phyloP scores from a whole-genome alignment of 2,888 invertebrate species.

The Holacanthella duospinosa region DNA sequence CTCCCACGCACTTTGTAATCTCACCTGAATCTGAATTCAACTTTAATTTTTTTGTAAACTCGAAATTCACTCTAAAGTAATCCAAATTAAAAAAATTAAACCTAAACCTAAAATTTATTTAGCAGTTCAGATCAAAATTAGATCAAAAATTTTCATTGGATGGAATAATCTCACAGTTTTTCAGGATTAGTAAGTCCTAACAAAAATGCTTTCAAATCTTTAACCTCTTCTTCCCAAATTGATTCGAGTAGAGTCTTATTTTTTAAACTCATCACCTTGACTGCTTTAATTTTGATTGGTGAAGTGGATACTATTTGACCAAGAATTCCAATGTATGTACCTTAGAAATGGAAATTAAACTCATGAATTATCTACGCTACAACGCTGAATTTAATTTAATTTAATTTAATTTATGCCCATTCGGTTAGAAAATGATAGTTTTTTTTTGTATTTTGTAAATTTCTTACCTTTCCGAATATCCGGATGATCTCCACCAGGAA shows the following conservation, averaged over 20 bases:
- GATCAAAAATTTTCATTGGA: too few species aligned
- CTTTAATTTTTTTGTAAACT: too few species aligned
- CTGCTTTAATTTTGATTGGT: conserved; percentile 13
- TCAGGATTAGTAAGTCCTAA: conserved; percentile 8
- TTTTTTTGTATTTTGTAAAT: background rate
- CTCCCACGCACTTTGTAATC: too few species aligned
- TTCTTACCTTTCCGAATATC: conserved; percentile 15
- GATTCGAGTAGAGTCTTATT: conserved; percentile 13
- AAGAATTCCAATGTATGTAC: conserved; percentile 19
- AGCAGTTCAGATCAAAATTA: too few species aligned
- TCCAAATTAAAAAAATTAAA: too few species aligned
- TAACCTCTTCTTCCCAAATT: conserved; percentile 23
- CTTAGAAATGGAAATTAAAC: conserved; percentile 8
- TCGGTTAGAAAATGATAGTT: too few species aligned
- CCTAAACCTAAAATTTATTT: too few species aligned
- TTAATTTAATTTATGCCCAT: too few species aligned
- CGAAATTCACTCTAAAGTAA: too few species aligned
- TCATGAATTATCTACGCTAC: background rate
- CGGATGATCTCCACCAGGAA: conserved; percentile 22
- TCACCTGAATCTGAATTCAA: too few species aligned
- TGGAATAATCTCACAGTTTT: too few species aligned
- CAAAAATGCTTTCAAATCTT: conserved; percentile 18
- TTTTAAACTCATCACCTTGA: conserved; percentile 19
- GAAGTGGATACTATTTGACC: conserved; percentile 16
- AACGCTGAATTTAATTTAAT: background rate